These are phyloP conservation scores for Doris montereyensis DNA, from an alignment of 2,888 invertebrate genomes.

Conservation along the genomic window DNA sequence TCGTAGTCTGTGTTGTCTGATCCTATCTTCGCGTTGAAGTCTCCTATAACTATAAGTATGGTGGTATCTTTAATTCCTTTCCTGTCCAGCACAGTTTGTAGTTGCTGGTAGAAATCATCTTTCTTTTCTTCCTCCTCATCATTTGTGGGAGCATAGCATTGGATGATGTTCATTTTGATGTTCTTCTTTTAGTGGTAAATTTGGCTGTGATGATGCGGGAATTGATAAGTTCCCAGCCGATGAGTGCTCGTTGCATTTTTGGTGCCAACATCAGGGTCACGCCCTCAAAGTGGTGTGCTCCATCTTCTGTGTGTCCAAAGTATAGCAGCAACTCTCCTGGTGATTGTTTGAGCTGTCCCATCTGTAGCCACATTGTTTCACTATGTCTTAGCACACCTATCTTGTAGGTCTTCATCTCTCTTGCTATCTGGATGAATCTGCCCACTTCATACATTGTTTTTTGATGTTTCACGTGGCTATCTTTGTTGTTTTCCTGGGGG, in stretches of 20 bases:
- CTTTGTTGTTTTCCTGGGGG: not conserved
- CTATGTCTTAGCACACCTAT: not conserved
- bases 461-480: conserved; percentile 11
- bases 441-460: conserved; percentile 15
- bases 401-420: not conserved
- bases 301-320: not conserved
- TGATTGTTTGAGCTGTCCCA: not conserved
- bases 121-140: conserved; percentile 20
- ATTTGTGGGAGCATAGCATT: not conserved
- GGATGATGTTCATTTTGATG: not conserved
- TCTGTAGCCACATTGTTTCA: conserved; percentile 8
- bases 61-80: not conserved
- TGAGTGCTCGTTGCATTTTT: too few species aligned
- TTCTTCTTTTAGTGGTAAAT: not conserved
- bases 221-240: too few species aligned
- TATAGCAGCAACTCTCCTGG: not conserved
- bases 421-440: not conserved
- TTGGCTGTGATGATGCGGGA: not conserved
- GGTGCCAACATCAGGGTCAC: too few species aligned
- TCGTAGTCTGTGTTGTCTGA: conserved; percentile 34
- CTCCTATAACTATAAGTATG: conserved; percentile 12
- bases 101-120: conserved; percentile 29
- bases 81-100: conserved; percentile 12
- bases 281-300: too few species aligned
- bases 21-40: conserved; percentile 30